A percentile compares a stretch with the other conserved stretches of the same genome.
Conservation (phyloP, 1,140 invertebrate genomes). For the Teleogryllus occipitalis region DNA sequence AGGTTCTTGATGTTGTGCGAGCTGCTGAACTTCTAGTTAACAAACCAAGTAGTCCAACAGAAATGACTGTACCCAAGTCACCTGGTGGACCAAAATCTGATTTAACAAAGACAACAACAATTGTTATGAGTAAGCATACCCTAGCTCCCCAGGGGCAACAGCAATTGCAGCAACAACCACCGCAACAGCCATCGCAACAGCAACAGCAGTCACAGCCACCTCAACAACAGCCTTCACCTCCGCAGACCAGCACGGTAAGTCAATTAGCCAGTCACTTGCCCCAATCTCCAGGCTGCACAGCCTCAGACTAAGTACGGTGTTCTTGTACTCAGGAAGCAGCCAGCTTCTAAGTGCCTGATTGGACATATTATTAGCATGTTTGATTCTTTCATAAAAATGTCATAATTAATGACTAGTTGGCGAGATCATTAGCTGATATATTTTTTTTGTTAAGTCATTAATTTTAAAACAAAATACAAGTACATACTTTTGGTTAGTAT, state of each 20-base stretch:
- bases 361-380: no score
- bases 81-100: constrained; percentile 51
- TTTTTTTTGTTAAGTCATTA: not conserved
- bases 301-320: no score
- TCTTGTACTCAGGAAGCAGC: no score
- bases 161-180: no score
- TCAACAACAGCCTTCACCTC: constrained; percentile 62
- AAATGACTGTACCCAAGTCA: constrained; percentile 60
- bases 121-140: constrained; percentile 88
- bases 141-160: constrained; percentile 41
- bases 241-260: constrained; percentile 51
- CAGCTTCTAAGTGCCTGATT: no score
- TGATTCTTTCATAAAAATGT: no score
- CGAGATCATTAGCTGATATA: no score
- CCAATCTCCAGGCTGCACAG: no score
- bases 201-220: no score
- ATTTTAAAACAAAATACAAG: not conserved
- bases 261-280: not conserved
- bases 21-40: constrained; percentile 69
- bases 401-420: no score
- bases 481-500: no score
- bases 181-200: no score
- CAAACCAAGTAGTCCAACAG: constrained; percentile 44
- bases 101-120: constrained; percentile 81
- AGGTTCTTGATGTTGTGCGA: constrained; percentile 81